Conservation (phyloP, 2,113 vertebrate genomes). For the Capra hircus region DNA sequence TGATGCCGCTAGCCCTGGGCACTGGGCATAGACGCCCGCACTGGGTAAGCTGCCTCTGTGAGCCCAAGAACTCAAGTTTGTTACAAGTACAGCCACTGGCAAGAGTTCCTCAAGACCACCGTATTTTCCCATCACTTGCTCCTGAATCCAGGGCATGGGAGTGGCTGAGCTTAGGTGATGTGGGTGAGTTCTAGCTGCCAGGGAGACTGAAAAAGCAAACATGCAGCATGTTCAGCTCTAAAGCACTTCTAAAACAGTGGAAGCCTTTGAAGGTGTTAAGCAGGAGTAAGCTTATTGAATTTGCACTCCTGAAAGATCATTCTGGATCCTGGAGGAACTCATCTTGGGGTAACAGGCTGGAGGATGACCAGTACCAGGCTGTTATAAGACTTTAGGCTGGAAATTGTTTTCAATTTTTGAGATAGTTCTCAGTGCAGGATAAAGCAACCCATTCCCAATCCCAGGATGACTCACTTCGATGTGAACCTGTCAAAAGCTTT, state of each 20-base stretch:
- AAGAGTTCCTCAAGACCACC: not conserved
- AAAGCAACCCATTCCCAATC: conserved; percentile 1
- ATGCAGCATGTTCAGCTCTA: not conserved
- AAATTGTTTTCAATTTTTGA: conserved; percentile 7
- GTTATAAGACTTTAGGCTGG: not conserved
- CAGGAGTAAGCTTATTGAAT: not conserved
- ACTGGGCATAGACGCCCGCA: not conserved
- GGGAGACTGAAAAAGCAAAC: not conserved
- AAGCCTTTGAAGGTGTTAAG: not conserved
- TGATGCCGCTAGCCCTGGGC: not conserved
- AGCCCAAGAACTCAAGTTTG: not conserved
- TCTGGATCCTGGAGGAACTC: not conserved
- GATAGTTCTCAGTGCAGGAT: not conserved
- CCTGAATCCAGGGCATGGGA: not conserved
- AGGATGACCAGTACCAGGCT: not conserved
- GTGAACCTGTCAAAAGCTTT: conserved; percentile 38
- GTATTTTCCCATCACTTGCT: not conserved
- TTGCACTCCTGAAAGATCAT: not conserved
- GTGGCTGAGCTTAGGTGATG: not conserved
- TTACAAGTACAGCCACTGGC: not conserved
- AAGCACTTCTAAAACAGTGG: not conserved
- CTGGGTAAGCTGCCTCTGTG: not conserved
- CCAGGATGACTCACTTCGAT: conserved; percentile 34
- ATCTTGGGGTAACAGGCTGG: not conserved
- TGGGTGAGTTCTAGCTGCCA: not conserved